Conservation (phyloP, 2,113 vertebrate genomes). For the Lagopus muta region DNA sequence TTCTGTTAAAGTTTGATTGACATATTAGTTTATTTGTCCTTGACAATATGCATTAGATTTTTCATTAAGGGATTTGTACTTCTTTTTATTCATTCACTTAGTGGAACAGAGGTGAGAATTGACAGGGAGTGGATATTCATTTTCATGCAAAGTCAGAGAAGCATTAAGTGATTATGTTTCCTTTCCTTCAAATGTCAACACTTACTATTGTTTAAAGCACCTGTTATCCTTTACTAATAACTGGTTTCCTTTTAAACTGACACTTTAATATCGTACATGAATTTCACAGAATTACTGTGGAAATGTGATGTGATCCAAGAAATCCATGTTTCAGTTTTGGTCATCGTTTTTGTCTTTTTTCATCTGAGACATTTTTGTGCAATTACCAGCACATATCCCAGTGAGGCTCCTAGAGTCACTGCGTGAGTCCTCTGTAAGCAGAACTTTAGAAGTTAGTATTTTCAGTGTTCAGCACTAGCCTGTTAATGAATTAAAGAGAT, state of each 20-base stretch:
- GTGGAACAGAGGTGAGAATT: constrained; percentile 74
- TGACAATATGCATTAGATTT: constrained; percentile 63
- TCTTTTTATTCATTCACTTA: constrained; percentile 67
- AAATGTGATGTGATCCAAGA: constrained; percentile 68
- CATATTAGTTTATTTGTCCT: constrained; percentile 74
- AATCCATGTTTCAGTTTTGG: constrained; percentile 47
- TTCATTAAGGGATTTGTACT: constrained; percentile 71
- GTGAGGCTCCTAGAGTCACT: background rate
- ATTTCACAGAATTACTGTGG: constrained; percentile 74
- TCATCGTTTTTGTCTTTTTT: constrained; percentile 36
- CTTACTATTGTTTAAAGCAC: constrained; percentile 76
- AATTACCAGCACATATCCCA: background rate
- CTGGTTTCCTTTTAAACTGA: constrained; percentile 80
- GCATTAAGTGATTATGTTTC: constrained; percentile 76
- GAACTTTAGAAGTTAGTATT: background rate
- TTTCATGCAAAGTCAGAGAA: constrained; percentile 74
- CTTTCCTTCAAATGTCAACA: constrained; percentile 79
- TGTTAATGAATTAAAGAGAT: background rate
- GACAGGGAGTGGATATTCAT: constrained; percentile 77
- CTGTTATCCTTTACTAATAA: constrained; percentile 81
- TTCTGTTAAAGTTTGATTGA: constrained; percentile 68
- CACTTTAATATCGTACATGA: constrained; percentile 77
- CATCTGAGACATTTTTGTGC: background rate
- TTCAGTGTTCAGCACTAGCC: background rate
- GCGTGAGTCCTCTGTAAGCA: background rate